Conservation (phyloP, 2,797 vertebrate species). For the Ctenosaura bakeri region DNA sequence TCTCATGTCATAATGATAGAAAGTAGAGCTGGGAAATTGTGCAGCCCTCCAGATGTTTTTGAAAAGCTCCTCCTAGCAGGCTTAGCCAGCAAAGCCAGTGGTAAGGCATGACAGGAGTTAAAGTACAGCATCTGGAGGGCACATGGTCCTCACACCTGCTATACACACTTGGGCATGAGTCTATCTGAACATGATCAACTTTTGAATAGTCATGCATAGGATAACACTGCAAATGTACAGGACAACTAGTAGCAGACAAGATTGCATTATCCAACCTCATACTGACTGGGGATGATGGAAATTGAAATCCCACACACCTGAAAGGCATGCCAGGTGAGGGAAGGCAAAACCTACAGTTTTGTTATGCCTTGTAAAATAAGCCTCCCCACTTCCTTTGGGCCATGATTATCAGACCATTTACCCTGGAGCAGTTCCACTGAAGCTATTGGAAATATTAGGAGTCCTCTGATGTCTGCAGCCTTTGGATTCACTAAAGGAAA, state of each 20-base stretch:
- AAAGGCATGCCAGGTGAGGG: background rate
- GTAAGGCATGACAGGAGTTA: no score
- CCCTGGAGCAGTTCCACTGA: constrained; percentile 5
- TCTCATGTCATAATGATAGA: no score
- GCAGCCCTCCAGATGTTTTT: no score
- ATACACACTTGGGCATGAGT: no score
- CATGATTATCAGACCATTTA: background rate
- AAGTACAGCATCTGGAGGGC: no score
- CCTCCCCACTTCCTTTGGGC: background rate
- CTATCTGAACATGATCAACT: no score
- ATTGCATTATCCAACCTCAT: no score
- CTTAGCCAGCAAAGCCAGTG: no score
- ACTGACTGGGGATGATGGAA: no score
- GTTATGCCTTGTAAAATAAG: background rate
- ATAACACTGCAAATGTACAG: background rate
- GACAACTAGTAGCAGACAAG: background rate
- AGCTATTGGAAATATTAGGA: background rate
- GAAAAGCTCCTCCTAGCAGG: no score
- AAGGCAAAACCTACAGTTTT: background rate
- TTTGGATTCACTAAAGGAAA: background rate
- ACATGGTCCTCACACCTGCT: no score
- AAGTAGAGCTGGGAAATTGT: background rate
- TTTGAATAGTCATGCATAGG: no score
- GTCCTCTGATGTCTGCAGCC: background rate
- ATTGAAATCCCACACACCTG: background rate